Percentiles rank a stretch among this genome's conserved stretches.
Conservation (phyloP, 2,888 invertebrate genomes). For the Crioceris asparagi region DNA sequence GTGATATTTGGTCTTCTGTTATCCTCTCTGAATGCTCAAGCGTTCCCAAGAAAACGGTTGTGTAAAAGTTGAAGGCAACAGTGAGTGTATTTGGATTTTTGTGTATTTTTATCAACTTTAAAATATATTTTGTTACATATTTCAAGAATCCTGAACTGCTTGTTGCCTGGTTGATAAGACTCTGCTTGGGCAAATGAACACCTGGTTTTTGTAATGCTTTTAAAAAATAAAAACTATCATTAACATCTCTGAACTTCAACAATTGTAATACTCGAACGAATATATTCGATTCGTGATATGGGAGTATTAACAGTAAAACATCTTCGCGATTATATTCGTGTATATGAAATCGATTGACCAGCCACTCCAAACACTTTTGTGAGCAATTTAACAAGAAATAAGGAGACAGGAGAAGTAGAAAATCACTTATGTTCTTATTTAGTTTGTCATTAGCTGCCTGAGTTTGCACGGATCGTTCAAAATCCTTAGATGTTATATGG, state of each 20-base stretch:
- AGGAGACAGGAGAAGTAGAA: slow-evolving; percentile 73
- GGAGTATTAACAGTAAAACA: slow-evolving; percentile 70
- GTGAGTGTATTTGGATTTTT: slow-evolving; percentile 51
- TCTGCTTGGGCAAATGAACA: slow-evolving; percentile 58
- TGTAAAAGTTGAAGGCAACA: slow-evolving; percentile 71
- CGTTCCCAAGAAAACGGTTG: slow-evolving; percentile 61
- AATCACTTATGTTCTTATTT: slow-evolving; percentile 63
- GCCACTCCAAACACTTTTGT: slow-evolving; percentile 92
- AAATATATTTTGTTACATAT: slow-evolving; percentile 47
- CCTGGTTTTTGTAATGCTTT: slow-evolving; percentile 62
- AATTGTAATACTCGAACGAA: slow-evolving; percentile 77
- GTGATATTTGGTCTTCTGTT: slow-evolving; percentile 52
- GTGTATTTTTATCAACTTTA: slow-evolving; percentile 48
- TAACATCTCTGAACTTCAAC: slow-evolving; percentile 48
- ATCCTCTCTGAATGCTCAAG: slow-evolving; percentile 45
- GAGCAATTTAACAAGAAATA: slow-evolving; percentile 76
- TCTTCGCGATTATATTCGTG: slow-evolving; percentile 80
- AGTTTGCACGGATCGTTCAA: slow-evolving; percentile 72
- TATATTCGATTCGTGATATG: slow-evolving; percentile 86
- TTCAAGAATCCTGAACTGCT: slow-evolving; percentile 51
- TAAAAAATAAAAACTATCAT: slow-evolving; percentile 70
- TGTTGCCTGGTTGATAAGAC: slow-evolving; percentile 62
- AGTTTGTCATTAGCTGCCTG: slow-evolving; percentile 65
- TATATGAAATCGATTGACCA: slow-evolving; percentile 79
- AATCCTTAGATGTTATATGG: slow-evolving; percentile 59